A percentile compares a stretch with the other conserved stretches of the same genome.
Evolutionary conservation across 1,140 invertebrate species (phyloP).

Genomic region (Heliothis subflexa): DNA sequence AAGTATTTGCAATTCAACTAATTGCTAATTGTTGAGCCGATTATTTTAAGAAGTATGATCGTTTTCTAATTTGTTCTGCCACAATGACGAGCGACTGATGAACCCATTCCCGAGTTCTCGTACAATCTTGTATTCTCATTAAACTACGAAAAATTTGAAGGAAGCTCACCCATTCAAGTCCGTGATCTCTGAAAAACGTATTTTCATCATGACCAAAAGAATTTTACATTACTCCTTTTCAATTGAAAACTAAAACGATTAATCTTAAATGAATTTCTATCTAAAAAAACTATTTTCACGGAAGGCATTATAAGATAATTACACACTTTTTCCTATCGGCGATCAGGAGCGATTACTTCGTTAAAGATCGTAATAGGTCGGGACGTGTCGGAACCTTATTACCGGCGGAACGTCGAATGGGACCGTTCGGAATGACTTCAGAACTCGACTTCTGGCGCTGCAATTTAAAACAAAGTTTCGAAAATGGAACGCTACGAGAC

Average conservation of each 20-base stretch:
- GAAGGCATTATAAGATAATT: conserved; percentile 43
- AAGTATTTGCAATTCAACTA: no score
- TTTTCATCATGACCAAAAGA: no score
- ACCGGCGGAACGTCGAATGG: conserved; percentile 52
- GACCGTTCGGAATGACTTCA: conserved; percentile 62
- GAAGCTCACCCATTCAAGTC: no score
- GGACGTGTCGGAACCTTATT: conserved; percentile 60
- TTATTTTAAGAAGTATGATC: no score
- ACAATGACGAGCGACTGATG: no score
- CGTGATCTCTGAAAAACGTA: no score
- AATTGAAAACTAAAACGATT: not conserved
- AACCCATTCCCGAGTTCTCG: no score
- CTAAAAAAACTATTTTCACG: not conserved
- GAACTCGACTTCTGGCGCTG: conserved; percentile 59
- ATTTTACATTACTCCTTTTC: not conserved
- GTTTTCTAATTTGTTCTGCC: no score
- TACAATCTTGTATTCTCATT: no score
- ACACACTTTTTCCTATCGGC: conserved; percentile 42
- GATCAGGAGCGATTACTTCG: conserved; percentile 56
- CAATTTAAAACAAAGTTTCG: conserved; percentile 68
- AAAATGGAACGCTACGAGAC: conserved; percentile 65
- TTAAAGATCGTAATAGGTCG: conserved; percentile 54
- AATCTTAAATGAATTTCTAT: conserved; percentile 3
- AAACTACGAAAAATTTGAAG: no score
- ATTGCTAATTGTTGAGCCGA: no score